Percentiles rank a stretch among this genome's conserved stretches.
These are phyloP conservation scores for Xenopus tropicalis DNA, from an alignment of 2,113 vertebrate genomes.

Conservation along the genomic window UCB_Xtro_10.0 CM004445.2:51765501-51766000, in stretches of 20 bases:
- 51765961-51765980: conserved; percentile 37
- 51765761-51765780: conserved; percentile 9
- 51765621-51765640: no score
- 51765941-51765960: conserved; percentile 31
- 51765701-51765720: no score
- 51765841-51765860: conserved; percentile 6
- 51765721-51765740: neutral
- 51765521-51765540: no score
- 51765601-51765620: no score
- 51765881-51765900: conserved; percentile 30
- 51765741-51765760: conserved; percentile 25
- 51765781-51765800: neutral
- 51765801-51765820: conserved; percentile 3
- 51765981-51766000: conserved; percentile 28
- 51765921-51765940: conserved; percentile 28
- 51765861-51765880: neutral
- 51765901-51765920: neutral
- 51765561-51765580: no score
- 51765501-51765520: no score
- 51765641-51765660: no score
- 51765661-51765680: no score
- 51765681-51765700: no score
- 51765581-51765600: no score
- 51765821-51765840: conserved; percentile 10
- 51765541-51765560: no score